These are phyloP conservation scores for Lagodon rhomboides DNA, from an alignment of 2,797 vertebrate species.

Conservation along the genomic window DNA sequence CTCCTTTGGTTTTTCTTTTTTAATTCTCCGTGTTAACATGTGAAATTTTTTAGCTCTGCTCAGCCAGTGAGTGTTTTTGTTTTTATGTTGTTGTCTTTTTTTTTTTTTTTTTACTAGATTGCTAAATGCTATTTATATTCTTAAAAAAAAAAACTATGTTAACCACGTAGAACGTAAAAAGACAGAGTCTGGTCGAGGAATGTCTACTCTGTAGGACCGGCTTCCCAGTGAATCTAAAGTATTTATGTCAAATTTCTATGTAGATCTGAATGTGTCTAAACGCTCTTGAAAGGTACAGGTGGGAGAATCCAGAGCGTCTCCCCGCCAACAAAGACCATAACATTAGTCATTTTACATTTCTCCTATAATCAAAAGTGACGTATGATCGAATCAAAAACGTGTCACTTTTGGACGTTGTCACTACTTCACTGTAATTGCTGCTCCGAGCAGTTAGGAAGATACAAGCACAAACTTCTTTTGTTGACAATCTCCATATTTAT, in stretches of 20 bases:
- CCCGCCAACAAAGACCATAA: not conserved
- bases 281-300: slow-evolving; percentile 28
- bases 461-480: slow-evolving; percentile 16
- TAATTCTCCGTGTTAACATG: slow-evolving; percentile 27
- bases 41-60: slow-evolving; percentile 49
- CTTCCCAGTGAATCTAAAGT: slow-evolving; percentile 55
- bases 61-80: not conserved
- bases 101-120: slow-evolving; percentile 39
- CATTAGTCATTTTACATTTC: slow-evolving; percentile 52
- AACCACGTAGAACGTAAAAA: slow-evolving; percentile 41
- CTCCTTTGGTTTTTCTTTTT: slow-evolving; percentile 22
- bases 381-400: slow-evolving; percentile 31
- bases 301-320: slow-evolving; percentile 3
- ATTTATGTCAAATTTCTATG: slow-evolving; percentile 59
- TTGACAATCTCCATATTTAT: slow-evolving; percentile 53
- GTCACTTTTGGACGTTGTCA: slow-evolving; percentile 37
- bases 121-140: slow-evolving; percentile 69
- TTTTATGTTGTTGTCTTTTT: too few relatives aligned
- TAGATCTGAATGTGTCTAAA: slow-evolving; percentile 49
- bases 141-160: slow-evolving; percentile 35
- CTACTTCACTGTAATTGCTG: slow-evolving; percentile 18
- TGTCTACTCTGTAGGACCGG: slow-evolving; percentile 30
- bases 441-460: slow-evolving; percentile 9
- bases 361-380: slow-evolving; percentile 27
- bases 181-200: slow-evolving; percentile 40